Evolutionary conservation across 2,797 vertebrate genomes (phyloP), one percentile per base, ranked within the genome.

Genomic region (Sandelia bainsii): DNA sequence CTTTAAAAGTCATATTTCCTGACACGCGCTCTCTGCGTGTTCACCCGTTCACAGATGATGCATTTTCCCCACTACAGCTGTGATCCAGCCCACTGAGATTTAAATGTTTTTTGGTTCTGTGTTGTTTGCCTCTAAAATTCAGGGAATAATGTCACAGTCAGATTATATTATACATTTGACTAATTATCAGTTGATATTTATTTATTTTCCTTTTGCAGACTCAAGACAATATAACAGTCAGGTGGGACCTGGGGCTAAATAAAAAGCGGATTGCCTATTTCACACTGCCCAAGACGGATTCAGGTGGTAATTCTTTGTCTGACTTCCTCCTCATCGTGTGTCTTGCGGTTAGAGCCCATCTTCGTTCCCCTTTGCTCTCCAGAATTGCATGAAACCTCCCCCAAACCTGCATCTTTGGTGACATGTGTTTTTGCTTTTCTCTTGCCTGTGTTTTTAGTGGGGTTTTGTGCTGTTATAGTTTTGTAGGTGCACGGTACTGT

Each of bases 191-290:
- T 39, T 34, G 0, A 25, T 42, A 17, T 75, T 62, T 48, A 37
- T 32, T 68, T 19, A 1, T 25, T 48, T 69, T 51, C 12, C 4
- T 59, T 60, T 76, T 74, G n/a, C 80, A 99, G 98, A 99, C 98
- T 75, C 98, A 99, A 92, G 98, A 99, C 91, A 99, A 99, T 94
- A 99, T 99, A 94, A 99, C 98, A 14, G 98, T 99, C 90, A 96
- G 98, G 88, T 99, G 98, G 98, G 98, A 99, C 93, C 95, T 99
- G 92, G 98, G 98, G 69, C 95, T 99, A 91, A 99, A 99, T 95
- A 99, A 99, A 96, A 99, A 99, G 90, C 95, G 98, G 94, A 99
- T 99, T 93, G 98, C 98, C 83, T 99, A 99, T 95, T 99, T 99
- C 95, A 97, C 97, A 67, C 94, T 99, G 90, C 98, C 98, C 93